These are phyloP conservation scores for Athene noctua DNA, from an alignment of 2,113 vertebrate genomes.

Conservation along the genomic window DNA sequence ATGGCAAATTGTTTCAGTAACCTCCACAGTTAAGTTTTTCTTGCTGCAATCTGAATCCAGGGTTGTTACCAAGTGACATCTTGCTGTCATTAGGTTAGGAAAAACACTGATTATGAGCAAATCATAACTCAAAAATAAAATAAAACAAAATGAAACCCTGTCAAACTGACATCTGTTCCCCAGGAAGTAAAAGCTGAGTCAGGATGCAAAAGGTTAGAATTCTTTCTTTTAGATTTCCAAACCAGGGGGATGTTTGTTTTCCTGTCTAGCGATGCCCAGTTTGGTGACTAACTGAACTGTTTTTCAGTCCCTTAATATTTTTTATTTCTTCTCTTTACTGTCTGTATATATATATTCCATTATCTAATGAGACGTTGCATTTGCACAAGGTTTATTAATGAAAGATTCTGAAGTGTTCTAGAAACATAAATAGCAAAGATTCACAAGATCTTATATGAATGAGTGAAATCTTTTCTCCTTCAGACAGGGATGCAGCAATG, in stretches of 20 bases:
- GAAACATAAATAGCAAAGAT: not conserved
- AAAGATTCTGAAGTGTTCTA: not conserved
- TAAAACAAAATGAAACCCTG: not conserved
- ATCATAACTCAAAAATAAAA: not conserved
- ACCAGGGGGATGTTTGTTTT: not conserved
- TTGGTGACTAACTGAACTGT: not conserved
- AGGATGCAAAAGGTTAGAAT: not conserved
- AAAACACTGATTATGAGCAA: not conserved
- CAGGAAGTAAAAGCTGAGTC: not conserved
- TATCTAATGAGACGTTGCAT: not conserved
- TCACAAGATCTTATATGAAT: not conserved
- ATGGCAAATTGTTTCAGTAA: not conserved
- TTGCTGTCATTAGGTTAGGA: not conserved
- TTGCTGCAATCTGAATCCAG: fast-evolving
- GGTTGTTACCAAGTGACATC: not conserved
- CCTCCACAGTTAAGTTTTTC: fast-evolving
- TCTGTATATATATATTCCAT: not conserved
- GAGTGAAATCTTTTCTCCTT: not conserved
- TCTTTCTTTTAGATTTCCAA: not conserved
- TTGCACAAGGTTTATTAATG: not conserved
- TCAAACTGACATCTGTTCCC: not conserved
- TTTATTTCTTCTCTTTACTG: not conserved
- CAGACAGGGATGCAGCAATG: not conserved
- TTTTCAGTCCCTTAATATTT: not conserved
- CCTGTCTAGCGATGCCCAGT: not conserved